phyloP scores from a whole-genome alignment of 2,113 vertebrate genomes.

The Ginglymostoma cirratum region DNA sequence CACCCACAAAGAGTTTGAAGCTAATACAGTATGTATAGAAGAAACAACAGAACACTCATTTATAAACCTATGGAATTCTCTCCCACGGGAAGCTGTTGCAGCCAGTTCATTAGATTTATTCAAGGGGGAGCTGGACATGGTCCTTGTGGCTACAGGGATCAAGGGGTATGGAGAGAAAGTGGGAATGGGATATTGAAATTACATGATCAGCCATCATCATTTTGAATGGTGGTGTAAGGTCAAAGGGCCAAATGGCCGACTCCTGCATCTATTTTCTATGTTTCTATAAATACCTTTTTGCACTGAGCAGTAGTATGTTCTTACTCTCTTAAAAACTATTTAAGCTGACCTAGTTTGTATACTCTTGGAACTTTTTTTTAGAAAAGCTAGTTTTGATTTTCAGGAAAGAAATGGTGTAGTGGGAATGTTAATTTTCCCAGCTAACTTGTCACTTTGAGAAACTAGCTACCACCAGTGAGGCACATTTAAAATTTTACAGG shows the following conservation, averaged over 20 bases:
- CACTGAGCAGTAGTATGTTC: neutral
- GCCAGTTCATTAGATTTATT: no score
- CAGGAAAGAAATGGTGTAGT: neutral
- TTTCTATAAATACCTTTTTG: neutral
- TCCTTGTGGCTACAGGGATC: no score
- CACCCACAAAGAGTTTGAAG: neutral
- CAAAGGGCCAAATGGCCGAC: no score
- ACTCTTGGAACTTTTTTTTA: neutral
- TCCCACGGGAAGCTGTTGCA: no score
- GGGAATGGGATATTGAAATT: no score
- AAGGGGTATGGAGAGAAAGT: no score
- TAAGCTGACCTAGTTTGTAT: neutral
- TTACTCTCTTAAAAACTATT: neutral
- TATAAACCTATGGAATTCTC: no score
- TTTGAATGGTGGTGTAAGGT: no score
- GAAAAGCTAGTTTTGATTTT: neutral
- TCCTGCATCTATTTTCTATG: no score
- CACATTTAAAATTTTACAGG: neutral
- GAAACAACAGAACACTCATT: neutral
- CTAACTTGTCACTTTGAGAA: slow-evolving; percentile 5
- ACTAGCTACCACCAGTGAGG: neutral
- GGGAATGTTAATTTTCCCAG: slow-evolving; percentile 5
- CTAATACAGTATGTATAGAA: neutral
- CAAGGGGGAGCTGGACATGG: no score
- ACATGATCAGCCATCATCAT: no score